These are phyloP conservation scores for Arctopsyche grandis DNA, from an alignment of 1,140 invertebrate genomes.

Conservation along the genomic window DNA sequence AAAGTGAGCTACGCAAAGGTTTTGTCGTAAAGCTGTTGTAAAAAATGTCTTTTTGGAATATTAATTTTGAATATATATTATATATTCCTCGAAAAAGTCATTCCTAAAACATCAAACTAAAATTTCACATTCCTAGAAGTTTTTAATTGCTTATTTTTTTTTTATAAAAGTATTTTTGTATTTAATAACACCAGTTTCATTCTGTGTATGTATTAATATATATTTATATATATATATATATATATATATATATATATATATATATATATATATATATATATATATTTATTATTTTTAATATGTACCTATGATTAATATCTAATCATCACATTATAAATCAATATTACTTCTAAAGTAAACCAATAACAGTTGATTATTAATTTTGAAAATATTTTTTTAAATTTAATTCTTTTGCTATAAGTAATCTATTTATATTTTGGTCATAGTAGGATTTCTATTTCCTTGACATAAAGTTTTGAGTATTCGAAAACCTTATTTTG, in stretches of 20 bases:
- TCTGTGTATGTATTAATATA: background rate
- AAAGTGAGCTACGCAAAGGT: background rate
- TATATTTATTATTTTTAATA: background rate
- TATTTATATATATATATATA: background rate
- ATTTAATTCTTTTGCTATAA: background rate
- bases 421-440: slow-evolving; percentile 35
- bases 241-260: background rate
- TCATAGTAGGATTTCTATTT: slow-evolving; percentile 31
- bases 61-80: background rate
- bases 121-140: slow-evolving; percentile 23
- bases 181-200: slow-evolving; percentile 22
- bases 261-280: background rate
- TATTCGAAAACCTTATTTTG: slow-evolving; percentile 2
- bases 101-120: slow-evolving; percentile 26
- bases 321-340: slow-evolving; percentile 18
- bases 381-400: slow-evolving; percentile 31
- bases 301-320: slow-evolving; percentile 16
- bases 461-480: background rate
- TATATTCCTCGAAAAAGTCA: slow-evolving; percentile 18
- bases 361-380: slow-evolving; percentile 18
- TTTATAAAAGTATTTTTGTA: background rate
- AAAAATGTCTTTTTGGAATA: slow-evolving; percentile 20
- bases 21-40: background rate
- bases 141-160: slow-evolving; percentile 1
- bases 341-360: slow-evolving; percentile 14